Evolutionary conservation across 1,140 invertebrate genomes (phyloP), one percentile per base, ranked within the genome.

Genomic region (Ectropis grisescens): DNA sequence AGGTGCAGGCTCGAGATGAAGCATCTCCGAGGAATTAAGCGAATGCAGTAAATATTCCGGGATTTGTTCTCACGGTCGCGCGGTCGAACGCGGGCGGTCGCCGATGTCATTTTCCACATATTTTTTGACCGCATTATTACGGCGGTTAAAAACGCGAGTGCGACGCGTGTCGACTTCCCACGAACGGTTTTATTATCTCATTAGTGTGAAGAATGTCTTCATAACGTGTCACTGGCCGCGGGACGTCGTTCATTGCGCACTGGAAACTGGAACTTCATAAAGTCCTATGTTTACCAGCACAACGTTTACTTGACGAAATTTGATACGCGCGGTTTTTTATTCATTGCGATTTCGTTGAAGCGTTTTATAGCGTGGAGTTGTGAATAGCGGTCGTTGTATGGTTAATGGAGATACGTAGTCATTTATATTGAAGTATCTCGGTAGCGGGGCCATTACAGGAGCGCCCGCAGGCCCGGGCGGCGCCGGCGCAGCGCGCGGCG

Each of bases 111-210:
- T 28, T 10, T n/a, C 41, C 6, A 23, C 12, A 14, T 15, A 16
- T 16, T 43, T 34, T 31, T 43, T 34, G n/a, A 27, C 15, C 13
- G 28, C 34, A 36, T 23, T 32, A 26, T 35, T 35, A 35, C 31
- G n/a, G 16, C 16, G 16, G 37, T 28, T 13, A 36, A 36, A 36
- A 41, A 35, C 22, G 33, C 52, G 41, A 58, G 50, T 23, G 15
- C 16, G 29, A 45, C 50, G 52, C 47, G 51, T 57, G 57, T 53
- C 32, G 47, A 56, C 58, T 70, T 74, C 66, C 67, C 64, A 69
- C 62, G 60, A 62, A 69, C 62, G 60, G 61, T 56, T 72, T 70
- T 74, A 78, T 70, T 71, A 71, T 60, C 67, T 74, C 72, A 78
- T 78, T 78, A 78, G 58, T 43, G 48, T 64, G 69, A 68, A 65